Percentiles rank a stretch among this genome's conserved stretches.
Conservation (phyloP, 2,888 invertebrate genomes). For the Isoperla grammatica region DNA sequence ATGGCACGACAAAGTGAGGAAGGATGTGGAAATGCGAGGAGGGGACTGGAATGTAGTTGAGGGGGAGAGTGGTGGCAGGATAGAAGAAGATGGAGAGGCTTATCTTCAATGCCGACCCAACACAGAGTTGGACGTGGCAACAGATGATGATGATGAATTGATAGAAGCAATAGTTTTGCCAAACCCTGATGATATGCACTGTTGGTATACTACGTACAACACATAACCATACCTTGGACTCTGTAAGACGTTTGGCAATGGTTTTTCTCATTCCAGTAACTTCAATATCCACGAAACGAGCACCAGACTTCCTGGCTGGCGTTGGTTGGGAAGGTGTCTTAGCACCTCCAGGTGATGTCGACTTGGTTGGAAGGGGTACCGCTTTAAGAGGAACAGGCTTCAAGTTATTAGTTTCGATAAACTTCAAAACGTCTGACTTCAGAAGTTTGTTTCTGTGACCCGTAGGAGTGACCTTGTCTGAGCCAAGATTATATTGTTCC, state of each 20-base stretch:
- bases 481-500: constrained; percentile 51
- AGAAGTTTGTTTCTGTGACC: constrained; percentile 56
- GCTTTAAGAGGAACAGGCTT: constrained; percentile 40
- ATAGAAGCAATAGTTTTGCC: too few relatives aligned
- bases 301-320: constrained; percentile 33
- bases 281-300: constrained; percentile 49
- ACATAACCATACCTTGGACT: constrained; percentile 61
- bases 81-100: too few relatives aligned
- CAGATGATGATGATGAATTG: too few relatives aligned
- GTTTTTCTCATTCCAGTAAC: constrained; percentile 54
- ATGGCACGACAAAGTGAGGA: too few relatives aligned
- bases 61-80: too few relatives aligned
- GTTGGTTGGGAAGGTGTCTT: constrained; percentile 27
- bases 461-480: constrained; percentile 46
- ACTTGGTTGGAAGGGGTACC: constrained; percentile 26
- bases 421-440: constrained; percentile 52
- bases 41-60: too few relatives aligned
- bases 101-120: too few relatives aligned
- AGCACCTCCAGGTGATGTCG: constrained; percentile 16
- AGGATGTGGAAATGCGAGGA: too few relatives aligned
- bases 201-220: too few relatives aligned
- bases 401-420: constrained; percentile 45
- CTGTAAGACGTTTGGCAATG: constrained; percentile 58
- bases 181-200: too few relatives aligned
- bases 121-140: too few relatives aligned